phyloP scores from a whole-genome alignment of 2,888 invertebrate species.

The Troilus luridus region DNA sequence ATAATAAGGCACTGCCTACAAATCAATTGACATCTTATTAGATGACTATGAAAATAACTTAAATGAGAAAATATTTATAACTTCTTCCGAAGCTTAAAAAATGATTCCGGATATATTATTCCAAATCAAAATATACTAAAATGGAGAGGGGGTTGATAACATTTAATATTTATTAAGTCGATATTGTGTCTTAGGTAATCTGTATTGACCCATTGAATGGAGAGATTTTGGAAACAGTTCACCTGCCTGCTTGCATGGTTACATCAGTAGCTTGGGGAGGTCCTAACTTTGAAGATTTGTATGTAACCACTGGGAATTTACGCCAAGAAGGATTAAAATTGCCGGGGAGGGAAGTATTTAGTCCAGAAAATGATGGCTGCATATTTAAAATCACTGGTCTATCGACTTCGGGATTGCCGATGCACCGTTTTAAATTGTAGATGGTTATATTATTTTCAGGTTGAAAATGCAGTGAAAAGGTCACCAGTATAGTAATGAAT shows the following conservation, averaged over 20 bases:
- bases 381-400: slow-evolving; percentile 60
- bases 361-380: slow-evolving; percentile 56
- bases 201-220: slow-evolving; percentile 74
- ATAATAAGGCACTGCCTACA: too few relatives aligned
- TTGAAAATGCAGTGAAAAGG: not conserved
- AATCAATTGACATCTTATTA: too few relatives aligned
- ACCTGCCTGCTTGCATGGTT: slow-evolving; percentile 78
- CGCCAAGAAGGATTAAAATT: slow-evolving; percentile 42
- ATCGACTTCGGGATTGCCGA: slow-evolving; percentile 58
- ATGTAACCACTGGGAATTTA: slow-evolving; percentile 73
- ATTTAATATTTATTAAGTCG: too few relatives aligned
- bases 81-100: too few relatives aligned
- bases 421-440: slow-evolving; percentile 50
- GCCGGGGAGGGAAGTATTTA: not conserved
- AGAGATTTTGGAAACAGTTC: slow-evolving; percentile 74
- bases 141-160: too few relatives aligned
- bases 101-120: too few relatives aligned
- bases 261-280: slow-evolving; percentile 76
- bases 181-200: slow-evolving; percentile 67
- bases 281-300: slow-evolving; percentile 75
- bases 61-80: too few relatives aligned
- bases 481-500: not conserved
- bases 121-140: too few relatives aligned
- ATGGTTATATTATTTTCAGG: not conserved
- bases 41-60: too few relatives aligned